phyloP scores from a whole-genome alignment of 2,888 invertebrate genomes.

The Nephrocerus scutellatus region DNA sequence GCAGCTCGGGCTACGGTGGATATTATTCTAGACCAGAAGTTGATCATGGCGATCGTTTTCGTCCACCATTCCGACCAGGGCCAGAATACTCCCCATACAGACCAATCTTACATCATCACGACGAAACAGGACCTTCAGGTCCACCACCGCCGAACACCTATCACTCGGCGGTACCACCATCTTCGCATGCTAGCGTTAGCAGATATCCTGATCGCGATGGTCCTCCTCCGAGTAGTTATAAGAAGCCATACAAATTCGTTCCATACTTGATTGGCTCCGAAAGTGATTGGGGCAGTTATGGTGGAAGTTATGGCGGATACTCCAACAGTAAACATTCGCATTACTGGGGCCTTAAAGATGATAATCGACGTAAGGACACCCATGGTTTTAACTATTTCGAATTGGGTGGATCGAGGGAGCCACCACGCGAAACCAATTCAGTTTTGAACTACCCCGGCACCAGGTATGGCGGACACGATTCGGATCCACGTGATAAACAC shows the following conservation, averaged over 20 bases:
- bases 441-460: conserved; percentile 50
- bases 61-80: conserved; percentile 39
- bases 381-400: conserved; percentile 47
- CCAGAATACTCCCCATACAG: conserved; percentile 40
- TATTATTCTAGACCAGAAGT: conserved; percentile 32
- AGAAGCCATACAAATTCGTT: conserved; percentile 46
- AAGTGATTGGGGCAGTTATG: conserved; percentile 56
- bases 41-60: conserved; percentile 35
- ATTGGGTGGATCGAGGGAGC: conserved; percentile 41
- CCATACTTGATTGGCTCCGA: conserved; percentile 53
- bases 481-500: conserved; percentile 30
- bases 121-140: conserved; percentile 21
- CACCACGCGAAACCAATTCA: conserved; percentile 42
- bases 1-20: conserved; percentile 40
- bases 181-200: conserved; percentile 33
- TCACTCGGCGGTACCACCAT: conserved; percentile 24
- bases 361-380: conserved; percentile 41
- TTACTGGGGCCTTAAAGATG: conserved; percentile 51
- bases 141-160: conserved; percentile 19
- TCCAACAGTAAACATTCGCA: conserved; percentile 42
- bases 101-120: conserved; percentile 26
- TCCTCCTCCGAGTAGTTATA: conserved; percentile 25
- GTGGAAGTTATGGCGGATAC: conserved; percentile 54
- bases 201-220: conserved; percentile 38
- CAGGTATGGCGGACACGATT: conserved; percentile 36